These are phyloP conservation scores for Pangasius krempfi DNA, from an alignment of 2,797 vertebrate genomes.

Conservation along the genomic window DNA sequence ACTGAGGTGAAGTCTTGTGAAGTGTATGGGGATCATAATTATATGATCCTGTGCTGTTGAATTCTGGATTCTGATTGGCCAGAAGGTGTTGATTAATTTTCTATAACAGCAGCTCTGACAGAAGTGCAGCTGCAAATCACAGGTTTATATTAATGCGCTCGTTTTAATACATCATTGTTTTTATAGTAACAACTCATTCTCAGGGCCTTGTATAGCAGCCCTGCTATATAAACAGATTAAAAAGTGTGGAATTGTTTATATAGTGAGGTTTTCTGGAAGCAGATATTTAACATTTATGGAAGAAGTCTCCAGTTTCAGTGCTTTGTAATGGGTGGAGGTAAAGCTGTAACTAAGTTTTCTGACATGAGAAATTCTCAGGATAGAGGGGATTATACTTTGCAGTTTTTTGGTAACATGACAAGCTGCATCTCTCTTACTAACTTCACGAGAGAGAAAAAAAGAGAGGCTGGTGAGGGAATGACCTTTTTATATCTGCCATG, in stretches of 20 bases:
- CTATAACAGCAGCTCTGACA: background rate
- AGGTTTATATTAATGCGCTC: background rate
- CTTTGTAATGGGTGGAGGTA: background rate
- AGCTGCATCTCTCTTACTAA: background rate
- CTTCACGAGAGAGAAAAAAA: background rate
- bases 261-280: background rate
- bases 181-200: background rate
- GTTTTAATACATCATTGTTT: background rate
- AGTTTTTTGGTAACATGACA: background rate
- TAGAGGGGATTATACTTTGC: too few relatives aligned
- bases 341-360: background rate
- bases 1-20: background rate
- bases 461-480: background rate
- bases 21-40: background rate
- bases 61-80: background rate
- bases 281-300: background rate
- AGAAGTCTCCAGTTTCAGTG: background rate
- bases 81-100: background rate
- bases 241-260: background rate
- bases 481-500: background rate
- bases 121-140: background rate
- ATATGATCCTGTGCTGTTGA: background rate
- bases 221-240: background rate
- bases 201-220: background rate
- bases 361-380: background rate